Conservation (phyloP, 30 jellyfish, hydroid and myxozoan species). For the Nemopilema nomurai region DNA sequence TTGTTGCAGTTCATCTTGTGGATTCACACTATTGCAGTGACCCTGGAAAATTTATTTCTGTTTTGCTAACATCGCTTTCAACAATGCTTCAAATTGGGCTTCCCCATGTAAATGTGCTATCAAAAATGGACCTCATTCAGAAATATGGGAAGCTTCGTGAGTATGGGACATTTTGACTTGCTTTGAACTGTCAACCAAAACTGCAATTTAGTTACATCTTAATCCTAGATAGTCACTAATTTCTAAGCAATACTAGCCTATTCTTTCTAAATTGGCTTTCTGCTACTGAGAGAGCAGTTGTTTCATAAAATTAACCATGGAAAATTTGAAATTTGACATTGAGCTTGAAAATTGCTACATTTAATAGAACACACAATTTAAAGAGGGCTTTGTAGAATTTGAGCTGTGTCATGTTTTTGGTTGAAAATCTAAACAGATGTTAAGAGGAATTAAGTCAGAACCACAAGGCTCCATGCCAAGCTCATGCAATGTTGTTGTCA, state of each 20-base stretch:
- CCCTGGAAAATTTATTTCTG: conserved; percentile 90
- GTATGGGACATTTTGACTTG: background rate
- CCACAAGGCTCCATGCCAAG: too few relatives aligned
- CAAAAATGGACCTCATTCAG: conserved; percentile 92
- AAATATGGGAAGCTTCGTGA: conserved; percentile 88
- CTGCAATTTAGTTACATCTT: background rate
- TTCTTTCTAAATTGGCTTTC: too few relatives aligned
- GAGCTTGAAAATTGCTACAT: too few relatives aligned
- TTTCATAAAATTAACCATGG: too few relatives aligned
- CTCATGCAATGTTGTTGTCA: too few relatives aligned
- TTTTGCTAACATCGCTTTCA: conserved; percentile 82
- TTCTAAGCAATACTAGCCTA: conserved; percentile 1
- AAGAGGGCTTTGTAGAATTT: too few relatives aligned
- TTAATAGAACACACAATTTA: too few relatives aligned
- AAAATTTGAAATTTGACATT: too few relatives aligned
- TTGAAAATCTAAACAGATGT: too few relatives aligned
- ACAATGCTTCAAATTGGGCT: conserved; percentile 94
- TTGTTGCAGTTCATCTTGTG: conserved; percentile 93
- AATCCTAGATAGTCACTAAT: background rate
- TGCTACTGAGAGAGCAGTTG: too few relatives aligned
- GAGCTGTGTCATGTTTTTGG: too few relatives aligned
- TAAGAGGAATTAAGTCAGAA: too few relatives aligned
- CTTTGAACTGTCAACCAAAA: background rate
- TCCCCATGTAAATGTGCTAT: conserved; percentile 94
- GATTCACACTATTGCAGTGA: conserved; percentile 96